Percentiles rank a stretch among this genome's conserved stretches.
Evolutionary conservation across 2,888 invertebrate genomes (phyloP).

Genomic region (Melanostoma scalare): DNA sequence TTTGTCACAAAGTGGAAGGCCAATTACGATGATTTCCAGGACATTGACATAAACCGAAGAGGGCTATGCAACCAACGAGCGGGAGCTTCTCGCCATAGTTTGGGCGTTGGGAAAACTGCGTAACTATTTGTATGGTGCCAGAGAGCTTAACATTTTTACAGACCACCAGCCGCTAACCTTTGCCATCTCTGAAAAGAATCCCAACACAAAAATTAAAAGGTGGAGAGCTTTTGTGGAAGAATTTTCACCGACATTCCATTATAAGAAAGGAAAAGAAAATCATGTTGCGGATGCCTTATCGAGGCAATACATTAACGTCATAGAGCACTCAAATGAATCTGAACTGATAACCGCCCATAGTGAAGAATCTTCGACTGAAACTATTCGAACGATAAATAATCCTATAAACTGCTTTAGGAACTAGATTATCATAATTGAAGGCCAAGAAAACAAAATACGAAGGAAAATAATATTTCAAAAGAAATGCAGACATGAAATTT

Average conservation of each 20-base stretch:
- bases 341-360: conserved; percentile 35
- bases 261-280: conserved; percentile 52
- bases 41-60: conserved; percentile 40
- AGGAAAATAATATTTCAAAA: conserved; percentile 57
- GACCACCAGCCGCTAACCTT: conserved; percentile 53
- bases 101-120: conserved; percentile 51
- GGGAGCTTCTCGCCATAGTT: conserved; percentile 43
- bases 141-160: conserved; percentile 43
- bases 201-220: conserved; percentile 25
- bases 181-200: conserved; percentile 54
- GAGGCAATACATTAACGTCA: conserved; percentile 33
- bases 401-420: conserved; percentile 30
- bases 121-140: conserved; percentile 44
- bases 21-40: conserved; percentile 50
- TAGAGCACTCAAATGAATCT: not conserved
- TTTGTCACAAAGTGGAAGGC: conserved; percentile 27
- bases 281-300: conserved; percentile 38
- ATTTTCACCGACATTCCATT: conserved; percentile 32
- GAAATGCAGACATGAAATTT: conserved; percentile 34
- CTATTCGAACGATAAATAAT: conserved; percentile 16
- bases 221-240: conserved; percentile 29
- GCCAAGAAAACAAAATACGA: too few relatives aligned
- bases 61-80: conserved; percentile 41
- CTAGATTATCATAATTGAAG: conserved; percentile 18
- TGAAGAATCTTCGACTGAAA: conserved; percentile 25